Percentiles rank a stretch among this genome's conserved stretches.
phyloP scores from a whole-genome alignment of 2,113 vertebrate species.

The Cyphomyrus discorhynchus region DNA sequence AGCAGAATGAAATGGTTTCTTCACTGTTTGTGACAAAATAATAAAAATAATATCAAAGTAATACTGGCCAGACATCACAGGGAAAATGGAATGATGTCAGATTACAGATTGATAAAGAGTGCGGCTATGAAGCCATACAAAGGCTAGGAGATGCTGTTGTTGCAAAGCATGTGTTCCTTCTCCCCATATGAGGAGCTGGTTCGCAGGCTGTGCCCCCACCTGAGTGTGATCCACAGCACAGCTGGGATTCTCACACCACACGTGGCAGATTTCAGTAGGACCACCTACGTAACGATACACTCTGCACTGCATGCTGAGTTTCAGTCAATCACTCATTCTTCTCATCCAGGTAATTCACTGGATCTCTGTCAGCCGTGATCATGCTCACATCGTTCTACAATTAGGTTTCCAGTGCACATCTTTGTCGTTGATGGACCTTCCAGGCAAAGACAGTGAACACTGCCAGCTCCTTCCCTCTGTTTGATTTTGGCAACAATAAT shows the following conservation, averaged over 20 bases:
- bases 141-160: background rate
- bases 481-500: background rate
- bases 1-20: conserved; percentile 11
- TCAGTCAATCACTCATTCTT: background rate
- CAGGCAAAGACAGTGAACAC: background rate
- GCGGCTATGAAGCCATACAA: background rate
- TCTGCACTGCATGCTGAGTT: background rate
- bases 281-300: background rate
- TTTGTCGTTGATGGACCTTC: background rate
- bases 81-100: conserved; percentile 4
- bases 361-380: background rate
- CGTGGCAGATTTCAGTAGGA: background rate
- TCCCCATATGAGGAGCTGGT: background rate
- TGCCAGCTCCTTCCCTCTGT: background rate
- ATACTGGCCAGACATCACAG: background rate
- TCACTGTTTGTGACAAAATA: conserved; percentile 15
- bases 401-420: background rate
- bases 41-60: conserved; percentile 17
- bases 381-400: background rate
- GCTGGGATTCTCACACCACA: background rate
- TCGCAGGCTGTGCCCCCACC: background rate
- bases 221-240: background rate
- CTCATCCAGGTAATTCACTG: background rate
- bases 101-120: background rate
- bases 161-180: background rate